Conservation (phyloP, 2,888 invertebrate genomes). For the Platerodrilus igneus region DNA sequence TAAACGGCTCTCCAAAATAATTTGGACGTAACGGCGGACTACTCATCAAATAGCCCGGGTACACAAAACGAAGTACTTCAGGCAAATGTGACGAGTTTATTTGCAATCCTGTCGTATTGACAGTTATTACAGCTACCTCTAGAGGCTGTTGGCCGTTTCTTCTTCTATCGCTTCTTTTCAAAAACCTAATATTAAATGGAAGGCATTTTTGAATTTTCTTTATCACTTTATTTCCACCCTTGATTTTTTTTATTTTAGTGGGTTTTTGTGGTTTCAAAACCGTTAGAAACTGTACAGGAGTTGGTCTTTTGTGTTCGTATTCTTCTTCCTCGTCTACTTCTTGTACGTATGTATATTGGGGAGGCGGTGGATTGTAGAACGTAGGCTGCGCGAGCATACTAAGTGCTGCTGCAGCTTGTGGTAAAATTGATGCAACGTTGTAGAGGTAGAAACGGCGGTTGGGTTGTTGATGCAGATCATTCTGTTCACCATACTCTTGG, state of each 20-base stretch:
- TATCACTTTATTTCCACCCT: slow-evolving; percentile 6
- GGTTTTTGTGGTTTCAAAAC: slow-evolving; percentile 4
- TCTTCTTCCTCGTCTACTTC: slow-evolving; percentile 4
- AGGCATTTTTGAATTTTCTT: slow-evolving; percentile 9
- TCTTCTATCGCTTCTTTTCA: slow-evolving; percentile 11
- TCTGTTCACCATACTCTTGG: no score
- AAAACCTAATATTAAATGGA: slow-evolving; percentile 9
- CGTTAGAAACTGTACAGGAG: slow-evolving; percentile 7
- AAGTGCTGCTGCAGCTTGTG: slow-evolving; percentile 12
- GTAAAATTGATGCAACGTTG: slow-evolving; percentile 9
- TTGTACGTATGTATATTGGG: no score
- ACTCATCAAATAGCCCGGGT: neutral
- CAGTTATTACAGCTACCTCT: slow-evolving; percentile 4
- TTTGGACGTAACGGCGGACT: neutral
- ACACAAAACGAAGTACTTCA: neutral
- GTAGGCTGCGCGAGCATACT: neutral
- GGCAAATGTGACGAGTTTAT: neutral
- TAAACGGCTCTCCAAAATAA: neutral
- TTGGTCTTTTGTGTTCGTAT: neutral
- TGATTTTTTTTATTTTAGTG: slow-evolving; percentile 7
- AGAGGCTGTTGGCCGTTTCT: neutral
- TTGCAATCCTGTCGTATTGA: slow-evolving; percentile 1
- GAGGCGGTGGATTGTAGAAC: slow-evolving; percentile 4
- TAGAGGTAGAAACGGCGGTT: slow-evolving; percentile 11
- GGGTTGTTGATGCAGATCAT: no score